Evolutionary conservation across 2,113 vertebrate genomes (phyloP).

Genomic region (Arizona elegans): DNA sequence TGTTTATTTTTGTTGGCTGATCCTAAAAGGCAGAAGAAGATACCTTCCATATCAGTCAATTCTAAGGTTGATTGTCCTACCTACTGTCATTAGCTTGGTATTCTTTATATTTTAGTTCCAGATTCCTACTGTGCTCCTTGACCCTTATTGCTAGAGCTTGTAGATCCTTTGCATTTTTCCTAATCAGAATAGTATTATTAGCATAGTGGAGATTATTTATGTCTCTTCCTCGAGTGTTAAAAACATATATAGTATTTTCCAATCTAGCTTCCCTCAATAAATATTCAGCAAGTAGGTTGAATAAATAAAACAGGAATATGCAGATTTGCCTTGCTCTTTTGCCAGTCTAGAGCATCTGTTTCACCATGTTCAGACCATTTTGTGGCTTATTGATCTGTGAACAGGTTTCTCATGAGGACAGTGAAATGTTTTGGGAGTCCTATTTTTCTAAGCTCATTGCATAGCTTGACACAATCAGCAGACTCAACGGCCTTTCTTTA

Average conservation of each 20-base stretch:
- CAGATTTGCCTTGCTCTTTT: background rate
- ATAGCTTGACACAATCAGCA: background rate
- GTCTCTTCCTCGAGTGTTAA: background rate
- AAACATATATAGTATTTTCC: background rate
- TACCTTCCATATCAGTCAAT: background rate
- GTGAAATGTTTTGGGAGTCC: background rate
- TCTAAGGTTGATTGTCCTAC: background rate
- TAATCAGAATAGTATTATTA: background rate
- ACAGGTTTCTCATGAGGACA: background rate
- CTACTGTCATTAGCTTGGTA: background rate
- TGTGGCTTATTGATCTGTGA: background rate
- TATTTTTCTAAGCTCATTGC: background rate
- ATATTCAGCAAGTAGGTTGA: background rate
- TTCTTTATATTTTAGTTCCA: background rate
- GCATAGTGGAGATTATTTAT: background rate
- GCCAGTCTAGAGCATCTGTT: background rate
- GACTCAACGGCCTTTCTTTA: background rate
- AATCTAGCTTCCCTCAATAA: background rate
- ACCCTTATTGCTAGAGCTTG: background rate
- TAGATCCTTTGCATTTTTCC: background rate
- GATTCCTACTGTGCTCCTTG: background rate
- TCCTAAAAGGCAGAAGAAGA: background rate
- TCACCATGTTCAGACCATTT: background rate
- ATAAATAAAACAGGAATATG: background rate
- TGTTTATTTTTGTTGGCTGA: no score